Evolutionary conservation across 2,888 invertebrate genomes (phyloP).

Genomic region (Mimachlamys varia): DNA sequence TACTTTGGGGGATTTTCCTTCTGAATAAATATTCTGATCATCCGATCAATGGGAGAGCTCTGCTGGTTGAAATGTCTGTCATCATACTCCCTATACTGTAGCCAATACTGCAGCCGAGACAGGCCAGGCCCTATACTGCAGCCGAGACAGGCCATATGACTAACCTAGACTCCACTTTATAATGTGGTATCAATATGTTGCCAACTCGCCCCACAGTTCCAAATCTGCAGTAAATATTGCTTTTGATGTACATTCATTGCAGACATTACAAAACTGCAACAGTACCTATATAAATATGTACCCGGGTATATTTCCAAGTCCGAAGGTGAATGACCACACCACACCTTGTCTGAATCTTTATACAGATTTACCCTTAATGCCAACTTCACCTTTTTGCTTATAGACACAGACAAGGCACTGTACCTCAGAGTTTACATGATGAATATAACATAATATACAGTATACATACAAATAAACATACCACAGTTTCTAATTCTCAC

Average conservation of each 20-base stretch:
- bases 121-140: neutral
- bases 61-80: neutral
- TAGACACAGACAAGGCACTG: neutral
- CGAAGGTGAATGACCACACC: neutral
- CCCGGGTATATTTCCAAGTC: neutral
- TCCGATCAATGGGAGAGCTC: neutral
- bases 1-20: neutral
- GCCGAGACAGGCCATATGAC: neutral
- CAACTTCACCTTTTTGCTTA: neutral
- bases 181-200: neutral
- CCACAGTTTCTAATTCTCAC: too few relatives aligned
- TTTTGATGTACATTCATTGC: neutral
- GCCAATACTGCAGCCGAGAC: neutral
- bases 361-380: neutral
- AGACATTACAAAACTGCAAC: neutral
- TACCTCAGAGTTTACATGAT: neutral
- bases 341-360: neutral
- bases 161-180: neutral
- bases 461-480: too few relatives aligned
- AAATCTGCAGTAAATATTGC: neutral
- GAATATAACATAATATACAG: neutral
- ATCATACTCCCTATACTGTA: neutral
- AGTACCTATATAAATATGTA: neutral
- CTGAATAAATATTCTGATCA: neutral
- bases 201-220: neutral